phyloP scores from a whole-genome alignment of 2,888 invertebrate species.

The Patella caerulea region DNA sequence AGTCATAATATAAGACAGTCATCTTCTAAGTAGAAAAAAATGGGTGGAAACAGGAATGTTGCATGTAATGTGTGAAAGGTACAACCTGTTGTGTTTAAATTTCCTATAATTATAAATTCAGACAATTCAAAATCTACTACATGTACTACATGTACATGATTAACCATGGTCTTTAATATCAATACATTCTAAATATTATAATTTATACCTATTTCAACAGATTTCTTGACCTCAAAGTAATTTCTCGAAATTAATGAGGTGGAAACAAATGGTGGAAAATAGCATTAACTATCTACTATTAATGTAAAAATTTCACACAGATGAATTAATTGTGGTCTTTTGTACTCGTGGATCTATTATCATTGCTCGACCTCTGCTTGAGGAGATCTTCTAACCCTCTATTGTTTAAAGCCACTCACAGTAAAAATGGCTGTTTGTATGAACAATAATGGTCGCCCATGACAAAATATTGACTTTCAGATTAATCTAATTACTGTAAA shows the following conservation, averaged over 20 bases:
- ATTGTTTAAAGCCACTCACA: conserved; percentile 6
- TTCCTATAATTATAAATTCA: no score
- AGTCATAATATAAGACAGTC: not conserved
- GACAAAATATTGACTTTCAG: conserved; percentile 6
- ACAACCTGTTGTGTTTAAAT: no score
- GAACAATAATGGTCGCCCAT: conserved; percentile 5
- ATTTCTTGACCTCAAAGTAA: conserved; percentile 12
- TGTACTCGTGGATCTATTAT: not conserved
- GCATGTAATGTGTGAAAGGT: no score
- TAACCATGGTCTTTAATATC: no score
- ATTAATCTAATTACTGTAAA: conserved; percentile 10
- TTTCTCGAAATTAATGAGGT: conserved; percentile 21
- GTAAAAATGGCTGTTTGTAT: conserved; percentile 8
- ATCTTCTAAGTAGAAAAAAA: not conserved
- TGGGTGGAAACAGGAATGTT: no score
- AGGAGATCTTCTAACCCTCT: conserved; percentile 7
- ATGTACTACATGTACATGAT: no score
- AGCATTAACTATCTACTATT: not conserved
- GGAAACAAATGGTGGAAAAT: conserved; percentile 20
- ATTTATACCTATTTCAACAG: not conserved
- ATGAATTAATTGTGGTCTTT: conserved; percentile 10
- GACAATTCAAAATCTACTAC: no score
- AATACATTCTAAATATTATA: not conserved
- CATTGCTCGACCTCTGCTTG: conserved; percentile 6
- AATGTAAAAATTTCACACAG: conserved; percentile 9